These are phyloP conservation scores for Cyclargus thomasi DNA, from an alignment of 1,140 invertebrate species.

Conservation along the genomic window DNA sequence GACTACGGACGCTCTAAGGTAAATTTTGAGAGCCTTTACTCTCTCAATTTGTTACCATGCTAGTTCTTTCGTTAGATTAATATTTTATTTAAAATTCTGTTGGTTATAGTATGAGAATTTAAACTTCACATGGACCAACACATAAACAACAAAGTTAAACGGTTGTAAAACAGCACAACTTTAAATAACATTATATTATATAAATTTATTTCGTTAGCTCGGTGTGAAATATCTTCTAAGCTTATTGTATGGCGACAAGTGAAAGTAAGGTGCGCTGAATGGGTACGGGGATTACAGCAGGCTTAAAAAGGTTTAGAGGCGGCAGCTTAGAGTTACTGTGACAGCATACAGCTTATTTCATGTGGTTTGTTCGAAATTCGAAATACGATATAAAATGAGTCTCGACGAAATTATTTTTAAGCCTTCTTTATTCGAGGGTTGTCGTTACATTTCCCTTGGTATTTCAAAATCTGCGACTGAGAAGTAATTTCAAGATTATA, in stretches of 20 bases:
- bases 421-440: neutral
- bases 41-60: no score
- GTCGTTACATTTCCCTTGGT: neutral
- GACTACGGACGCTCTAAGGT: no score
- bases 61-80: no score
- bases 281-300: constrained; percentile 35
- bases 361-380: constrained; percentile 38
- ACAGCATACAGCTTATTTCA: constrained; percentile 31
- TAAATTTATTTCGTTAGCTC: constrained; percentile 1
- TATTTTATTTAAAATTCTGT: no score
- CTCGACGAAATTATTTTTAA: neutral
- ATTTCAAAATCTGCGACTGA: neutral
- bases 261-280: constrained; percentile 35
- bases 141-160: neutral
- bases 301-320: constrained; percentile 38
- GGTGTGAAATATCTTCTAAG: constrained; percentile 13
- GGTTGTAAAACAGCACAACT: neutral
- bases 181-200: no score
- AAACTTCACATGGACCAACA: no score
- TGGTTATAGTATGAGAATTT: no score
- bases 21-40: no score
- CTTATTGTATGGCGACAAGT: constrained; percentile 22
- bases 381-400: constrained; percentile 26
- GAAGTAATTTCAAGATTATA: neutral
- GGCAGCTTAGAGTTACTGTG: constrained; percentile 34